Evolutionary conservation across 2,113 vertebrate genomes (phyloP), one percentile per base, ranked within the genome.

Genomic region (Mirza zaza): DNA sequence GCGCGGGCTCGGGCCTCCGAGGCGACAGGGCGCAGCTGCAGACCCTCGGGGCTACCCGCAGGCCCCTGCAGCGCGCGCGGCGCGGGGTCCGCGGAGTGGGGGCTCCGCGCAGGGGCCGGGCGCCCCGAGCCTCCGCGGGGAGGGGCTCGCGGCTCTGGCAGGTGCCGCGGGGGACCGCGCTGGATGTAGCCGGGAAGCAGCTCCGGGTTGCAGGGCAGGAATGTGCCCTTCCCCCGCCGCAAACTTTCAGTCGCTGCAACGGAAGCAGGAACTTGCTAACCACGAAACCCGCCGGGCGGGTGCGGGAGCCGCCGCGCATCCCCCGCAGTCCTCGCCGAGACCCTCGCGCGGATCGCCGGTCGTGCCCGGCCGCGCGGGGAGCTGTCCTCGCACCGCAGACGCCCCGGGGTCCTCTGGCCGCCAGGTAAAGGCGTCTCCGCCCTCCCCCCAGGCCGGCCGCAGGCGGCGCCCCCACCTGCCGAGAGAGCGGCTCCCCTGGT

Each of bases 231-330:
- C 94, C 94, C 63, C 68, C 65, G 75, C 32, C 0, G 68, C 86
- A 88, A 96, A 96, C 96, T 98, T 97, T 95, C 23, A 0, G 88
- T 42, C 2, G 39, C 87, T 25, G 95, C 67, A 21, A 83, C 97
- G 97, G 96, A 97, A 97, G 92, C 97, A 93, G 97, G 97, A 98
- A 98, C 97, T 98, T 48, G 81, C 27, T 57, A 61, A 90, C 18
- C 84, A 45, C 71, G 73, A n/a, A 55, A n/a, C 52, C 85, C 12
- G 59, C 34, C 34, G 15, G 65, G 55, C 63, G 4, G 0, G 65
- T 39, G 70, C 27, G 15, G 79, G 83, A 77, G 77, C 92, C 29
- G 55, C 77, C 3, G 77, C 73, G 87, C 84, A n/a, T 68, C 63
- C 79, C n/a, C 57, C 5, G 70, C 32, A 0, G 8, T 10, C 34